Base-by-base conservation (phyloP, 2,113 vertebrate species). In the Rafetus swinhoei region DNA sequence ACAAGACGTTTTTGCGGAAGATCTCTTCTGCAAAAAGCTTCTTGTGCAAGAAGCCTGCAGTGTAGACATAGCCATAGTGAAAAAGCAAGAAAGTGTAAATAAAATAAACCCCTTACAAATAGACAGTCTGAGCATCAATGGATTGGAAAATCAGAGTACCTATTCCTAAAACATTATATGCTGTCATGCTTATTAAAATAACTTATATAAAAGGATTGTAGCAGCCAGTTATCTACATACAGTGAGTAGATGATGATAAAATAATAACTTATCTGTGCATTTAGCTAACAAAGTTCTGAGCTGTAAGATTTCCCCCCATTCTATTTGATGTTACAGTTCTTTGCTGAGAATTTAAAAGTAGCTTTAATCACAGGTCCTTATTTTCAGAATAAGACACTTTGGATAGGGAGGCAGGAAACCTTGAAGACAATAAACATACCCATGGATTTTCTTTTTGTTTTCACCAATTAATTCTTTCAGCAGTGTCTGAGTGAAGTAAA, bases 51-150 rank as follows among this genome's bases (percentile, higher is more conserved):
- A 45, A 45, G 45, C 45, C 45, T 45, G 45, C 45, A 45, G 45
- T 45, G 45, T 45, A 45, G 45, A 45, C 4, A 45, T 45, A 77
- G 1, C 13, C 95, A 82, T 87, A 95, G 5, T 22, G 21, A 96
- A 93, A 95, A 95, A 95, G 56, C 16, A 6, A 3, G 91, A 90
- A 94, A 91, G 11, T 74, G 84, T 88, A 88, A 94, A 82, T 55
- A 93, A 93, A 86, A 19, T 7, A 80, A 81, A 29, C 1, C 27
- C 82, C 93, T 86, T 5, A 3, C 21, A 90, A 53, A 12, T 19
- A 88, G 55, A 21, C 81, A 16, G 53, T 54, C 53, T 54, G 53
- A 54, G 24, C 14, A 92, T 95, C 35, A 90, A 53, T 87, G 81
- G 87, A 93, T 54, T 45, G 6, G 45, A 45, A 45, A 45, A 45